These are phyloP conservation scores for Brachionus koreanus DNA, from an alignment of 1,140 invertebrate genomes.

Conservation along the genomic window DNA sequence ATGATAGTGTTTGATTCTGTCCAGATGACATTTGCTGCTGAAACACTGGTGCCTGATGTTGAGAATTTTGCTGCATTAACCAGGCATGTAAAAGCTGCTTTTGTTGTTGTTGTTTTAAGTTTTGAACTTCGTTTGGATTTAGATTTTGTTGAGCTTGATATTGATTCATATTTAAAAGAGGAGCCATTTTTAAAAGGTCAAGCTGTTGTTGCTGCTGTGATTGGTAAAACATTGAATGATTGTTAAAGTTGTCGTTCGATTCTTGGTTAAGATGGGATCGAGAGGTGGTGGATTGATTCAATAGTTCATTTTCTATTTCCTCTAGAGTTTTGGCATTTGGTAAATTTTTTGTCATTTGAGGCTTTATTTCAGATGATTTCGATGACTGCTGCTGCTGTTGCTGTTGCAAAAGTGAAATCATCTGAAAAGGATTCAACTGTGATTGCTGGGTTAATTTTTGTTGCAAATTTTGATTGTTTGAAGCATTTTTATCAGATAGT, in stretches of 20 bases:
- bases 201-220: not conserved
- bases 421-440: not conserved
- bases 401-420: not conserved
- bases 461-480: not conserved
- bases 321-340: slow-evolving; percentile 42
- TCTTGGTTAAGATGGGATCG: not conserved
- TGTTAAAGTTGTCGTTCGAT: not conserved
- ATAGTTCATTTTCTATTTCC: slow-evolving; percentile 38
- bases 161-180: slow-evolving; percentile 23
- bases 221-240: not conserved
- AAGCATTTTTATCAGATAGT: not conserved
- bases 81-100: not conserved
- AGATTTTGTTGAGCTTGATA: not conserved
- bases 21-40: not conserved
- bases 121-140: not conserved
- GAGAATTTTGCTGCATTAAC: not conserved
- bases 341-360: slow-evolving; percentile 19
- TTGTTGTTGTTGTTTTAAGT: not conserved
- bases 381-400: not conserved
- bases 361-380: not conserved
- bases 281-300: slow-evolving; percentile 11
- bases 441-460: not conserved
- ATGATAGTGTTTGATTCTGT: not conserved
- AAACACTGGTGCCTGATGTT: not conserved
- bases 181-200: slow-evolving; percentile 2